Base-by-base conservation (phyloP, 2,888 invertebrate genomes). In the Ophraella communa region DNA sequence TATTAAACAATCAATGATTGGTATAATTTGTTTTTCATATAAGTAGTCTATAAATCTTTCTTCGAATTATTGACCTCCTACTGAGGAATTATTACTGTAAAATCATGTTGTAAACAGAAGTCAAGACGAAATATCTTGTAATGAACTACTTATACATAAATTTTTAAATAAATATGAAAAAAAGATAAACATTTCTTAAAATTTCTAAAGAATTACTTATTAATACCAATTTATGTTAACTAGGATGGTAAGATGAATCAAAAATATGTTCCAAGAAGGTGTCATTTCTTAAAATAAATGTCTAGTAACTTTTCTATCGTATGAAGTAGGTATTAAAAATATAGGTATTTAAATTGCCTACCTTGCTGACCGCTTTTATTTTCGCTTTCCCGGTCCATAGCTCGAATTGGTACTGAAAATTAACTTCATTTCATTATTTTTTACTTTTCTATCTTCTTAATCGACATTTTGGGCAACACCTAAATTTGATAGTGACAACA, bases 371-470 rank as follows among this genome's bases (percentile, higher is more conserved):
- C 11, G 27, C 27, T 3, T 44, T 44, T 42, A 24, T 10, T 44
- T 56, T 24, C 45, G 27, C 20, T 35, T 44, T 44, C 56, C 44
- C 23, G 44, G 56, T 39, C 27, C 27, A 56, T 56, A 44, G 23
- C 35, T 24, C 21, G 35, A 53, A 42, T 5, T 17, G 20, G 47
- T 61, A 64, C 59, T 45, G 52, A 64, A 62, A 66, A 63, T 69
- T 66, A 71, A 66, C 76, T 76, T 71, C 73, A 71, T 72, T 69
- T 72, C 73, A 72, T 72, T 33, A 53, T 61, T 67, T 69, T 54
- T 56, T 56, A 62, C 30, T 33, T 61, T 30, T 33, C 53, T 24
- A 51, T 60, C 62, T 53, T 58, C 10, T 35, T 8, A 47, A 35
- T 27, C 35, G 47, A 52, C 23, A 17, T 67, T 67, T 55, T 52